These are phyloP conservation scores for Metopia argyrocephala DNA, from an alignment of 2,888 invertebrate species.

Conservation along the genomic window DNA sequence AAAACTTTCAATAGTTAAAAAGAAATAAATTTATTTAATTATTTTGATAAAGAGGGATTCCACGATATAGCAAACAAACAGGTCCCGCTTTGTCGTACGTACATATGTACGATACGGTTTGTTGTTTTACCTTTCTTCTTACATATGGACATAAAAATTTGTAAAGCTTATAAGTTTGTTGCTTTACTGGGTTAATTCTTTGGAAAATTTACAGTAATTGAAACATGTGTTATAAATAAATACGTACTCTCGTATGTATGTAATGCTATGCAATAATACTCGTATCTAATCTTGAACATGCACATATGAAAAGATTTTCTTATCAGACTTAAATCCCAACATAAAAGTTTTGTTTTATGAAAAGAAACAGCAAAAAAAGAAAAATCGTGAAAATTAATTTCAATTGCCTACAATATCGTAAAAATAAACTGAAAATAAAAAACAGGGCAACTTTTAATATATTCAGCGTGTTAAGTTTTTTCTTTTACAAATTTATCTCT, in stretches of 20 bases:
- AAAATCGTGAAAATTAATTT: neutral
- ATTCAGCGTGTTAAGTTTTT: constrained; percentile 42
- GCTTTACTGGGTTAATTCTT: too few species aligned
- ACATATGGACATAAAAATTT: too few species aligned
- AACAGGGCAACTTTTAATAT: constrained; percentile 27
- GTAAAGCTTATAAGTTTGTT: too few species aligned
- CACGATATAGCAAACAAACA: too few species aligned
- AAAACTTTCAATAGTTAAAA: too few species aligned
- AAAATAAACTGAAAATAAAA: neutral
- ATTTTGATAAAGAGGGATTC: too few species aligned
- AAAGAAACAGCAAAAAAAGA: neutral
- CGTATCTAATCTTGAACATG: constrained; percentile 8
- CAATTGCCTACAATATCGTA: neutral
- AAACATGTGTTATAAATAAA: constrained; percentile 22
- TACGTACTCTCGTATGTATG: too few species aligned
- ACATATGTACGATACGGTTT: too few species aligned
- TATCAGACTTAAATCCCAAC: neutral
- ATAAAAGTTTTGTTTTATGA: constrained; percentile 6
- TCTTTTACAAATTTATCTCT: constrained; percentile 64
- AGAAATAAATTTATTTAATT: too few species aligned
- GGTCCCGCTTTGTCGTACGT: too few species aligned
- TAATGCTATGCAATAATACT: too few species aligned
- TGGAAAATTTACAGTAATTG: neutral
- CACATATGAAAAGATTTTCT: neutral
- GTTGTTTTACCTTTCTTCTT: too few species aligned